Percentiles rank a stretch among this genome's conserved stretches.
Evolutionary conservation across 2,888 invertebrate species (phyloP).

Genomic region (Gandaritis pyraliata): DNA sequence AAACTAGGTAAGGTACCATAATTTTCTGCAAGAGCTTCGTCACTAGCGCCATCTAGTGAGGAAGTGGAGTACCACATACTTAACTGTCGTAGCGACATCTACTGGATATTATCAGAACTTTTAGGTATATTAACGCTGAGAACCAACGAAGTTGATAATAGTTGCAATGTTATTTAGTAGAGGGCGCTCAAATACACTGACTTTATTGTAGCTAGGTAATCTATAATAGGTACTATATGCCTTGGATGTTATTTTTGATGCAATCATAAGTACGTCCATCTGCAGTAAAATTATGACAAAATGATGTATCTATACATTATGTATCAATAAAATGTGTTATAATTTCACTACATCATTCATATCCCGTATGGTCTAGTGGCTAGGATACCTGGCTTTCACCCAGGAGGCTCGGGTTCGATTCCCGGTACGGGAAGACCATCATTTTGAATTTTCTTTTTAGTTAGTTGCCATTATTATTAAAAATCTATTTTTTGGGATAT

Average conservation of each 20-base stretch:
- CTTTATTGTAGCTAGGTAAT: too few relatives aligned
- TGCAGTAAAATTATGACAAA: too few relatives aligned
- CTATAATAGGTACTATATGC: neutral
- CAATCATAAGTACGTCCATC: too few relatives aligned
- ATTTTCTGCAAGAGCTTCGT: neutral
- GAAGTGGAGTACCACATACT: neutral
- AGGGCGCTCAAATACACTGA: conserved; percentile 8
- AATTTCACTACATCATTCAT: too few relatives aligned
- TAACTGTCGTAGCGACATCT: conserved; percentile 11
- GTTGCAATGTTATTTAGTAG: conserved; percentile 6
- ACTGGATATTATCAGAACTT: neutral
- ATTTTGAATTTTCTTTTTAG: conserved; percentile 19
- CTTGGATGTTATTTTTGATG: too few relatives aligned
- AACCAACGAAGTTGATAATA: neutral
- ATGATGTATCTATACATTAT: too few relatives aligned
- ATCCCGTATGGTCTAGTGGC: conserved; percentile 88
- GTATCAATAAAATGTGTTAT: too few relatives aligned
- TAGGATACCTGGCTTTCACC: conserved; percentile 90
- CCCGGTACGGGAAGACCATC: conserved; percentile 85
- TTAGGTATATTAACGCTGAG: neutral
- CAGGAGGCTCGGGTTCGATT: conserved; percentile 90
- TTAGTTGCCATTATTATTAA: too few relatives aligned
- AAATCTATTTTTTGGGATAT: neutral
- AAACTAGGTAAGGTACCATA: too few relatives aligned
- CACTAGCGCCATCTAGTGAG: conserved; percentile 36